Percentiles rank a stretch among this genome's conserved stretches.
Evolutionary conservation across 1,140 invertebrate species (phyloP).

Genomic region (Gryllus bimaculatus): DNA sequence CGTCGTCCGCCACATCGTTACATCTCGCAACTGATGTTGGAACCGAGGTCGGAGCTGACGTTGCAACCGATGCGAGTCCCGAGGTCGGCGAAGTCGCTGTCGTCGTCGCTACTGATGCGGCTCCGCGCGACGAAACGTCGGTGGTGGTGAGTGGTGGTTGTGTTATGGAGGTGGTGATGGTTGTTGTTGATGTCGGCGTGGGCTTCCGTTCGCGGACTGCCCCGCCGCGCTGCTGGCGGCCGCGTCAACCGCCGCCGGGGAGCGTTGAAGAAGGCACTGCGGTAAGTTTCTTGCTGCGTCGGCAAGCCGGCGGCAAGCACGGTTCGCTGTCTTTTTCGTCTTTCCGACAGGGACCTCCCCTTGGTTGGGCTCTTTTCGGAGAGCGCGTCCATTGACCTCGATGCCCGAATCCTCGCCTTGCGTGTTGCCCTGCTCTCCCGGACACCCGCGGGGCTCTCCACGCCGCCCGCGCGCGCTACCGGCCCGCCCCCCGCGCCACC

Average conservation of each 20-base stretch:
- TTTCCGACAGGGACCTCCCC: slow-evolving; percentile 45
- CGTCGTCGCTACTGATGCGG: too few species aligned
- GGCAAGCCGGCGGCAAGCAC: neutral
- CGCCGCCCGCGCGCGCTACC: slow-evolving; percentile 21
- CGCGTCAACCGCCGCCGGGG: too few species aligned
- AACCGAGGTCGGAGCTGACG: too few species aligned
- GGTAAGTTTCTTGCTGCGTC: slow-evolving; percentile 13
- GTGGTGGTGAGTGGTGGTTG: too few species aligned
- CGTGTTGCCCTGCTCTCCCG: slow-evolving; percentile 32
- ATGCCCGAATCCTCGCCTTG: slow-evolving; percentile 82
- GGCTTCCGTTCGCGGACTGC: neutral
- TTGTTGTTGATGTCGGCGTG: too few species aligned
- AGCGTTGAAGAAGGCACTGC: slow-evolving; percentile 18
- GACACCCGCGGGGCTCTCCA: slow-evolving; percentile 28
- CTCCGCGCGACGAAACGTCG: too few species aligned
- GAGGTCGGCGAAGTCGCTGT: too few species aligned
- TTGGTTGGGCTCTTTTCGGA: slow-evolving; percentile 85
- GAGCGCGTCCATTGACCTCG: slow-evolving; percentile 83
- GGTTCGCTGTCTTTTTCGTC: slow-evolving; percentile 28
- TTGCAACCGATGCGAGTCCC: too few species aligned
- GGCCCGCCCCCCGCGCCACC: slow-evolving; percentile 12
- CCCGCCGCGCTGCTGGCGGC: neutral
- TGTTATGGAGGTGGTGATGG: too few species aligned
- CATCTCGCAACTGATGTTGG: too few species aligned
- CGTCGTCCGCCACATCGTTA: too few species aligned